These are phyloP conservation scores for Phalloptychus januarius DNA, from an alignment of 2,797 vertebrate species.

Conservation along the genomic window DNA sequence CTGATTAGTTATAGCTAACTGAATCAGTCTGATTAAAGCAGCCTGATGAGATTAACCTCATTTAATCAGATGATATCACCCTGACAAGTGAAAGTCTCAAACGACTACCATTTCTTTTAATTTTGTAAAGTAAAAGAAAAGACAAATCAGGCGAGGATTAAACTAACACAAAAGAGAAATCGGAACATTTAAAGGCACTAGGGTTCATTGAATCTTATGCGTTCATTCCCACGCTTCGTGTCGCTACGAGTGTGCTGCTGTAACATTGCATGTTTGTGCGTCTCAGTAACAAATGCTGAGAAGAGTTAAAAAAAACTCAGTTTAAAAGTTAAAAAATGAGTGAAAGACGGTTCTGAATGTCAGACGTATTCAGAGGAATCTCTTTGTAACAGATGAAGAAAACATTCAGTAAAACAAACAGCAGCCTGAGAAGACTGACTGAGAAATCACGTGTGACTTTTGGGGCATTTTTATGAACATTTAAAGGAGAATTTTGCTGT, in stretches of 20 bases:
- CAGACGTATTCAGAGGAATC: constrained; percentile 14
- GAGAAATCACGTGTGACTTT: neutral
- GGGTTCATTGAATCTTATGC: neutral
- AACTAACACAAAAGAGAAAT: neutral
- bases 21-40: neutral
- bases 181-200: constrained; percentile 54
- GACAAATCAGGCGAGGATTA: neutral
- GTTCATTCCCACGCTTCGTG: neutral
- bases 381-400: constrained; percentile 42
- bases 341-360: constrained; percentile 22
- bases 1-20: neutral
- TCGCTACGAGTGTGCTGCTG: constrained; percentile 10
- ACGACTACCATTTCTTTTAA: neutral
- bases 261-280: constrained; percentile 17
- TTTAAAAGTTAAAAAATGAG: neutral
- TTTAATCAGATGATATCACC: neutral
- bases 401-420: constrained; percentile 1
- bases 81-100: neutral
- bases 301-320: neutral
- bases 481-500: constrained; percentile 30
- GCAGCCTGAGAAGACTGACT: neutral
- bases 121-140: neutral
- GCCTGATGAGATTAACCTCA: neutral
- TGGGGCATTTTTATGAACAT: constrained; percentile 1
- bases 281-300: constrained; percentile 16